Evolutionary conservation across 2,888 invertebrate species (phyloP).

Genomic region (Iphiclides podalirius): DNA sequence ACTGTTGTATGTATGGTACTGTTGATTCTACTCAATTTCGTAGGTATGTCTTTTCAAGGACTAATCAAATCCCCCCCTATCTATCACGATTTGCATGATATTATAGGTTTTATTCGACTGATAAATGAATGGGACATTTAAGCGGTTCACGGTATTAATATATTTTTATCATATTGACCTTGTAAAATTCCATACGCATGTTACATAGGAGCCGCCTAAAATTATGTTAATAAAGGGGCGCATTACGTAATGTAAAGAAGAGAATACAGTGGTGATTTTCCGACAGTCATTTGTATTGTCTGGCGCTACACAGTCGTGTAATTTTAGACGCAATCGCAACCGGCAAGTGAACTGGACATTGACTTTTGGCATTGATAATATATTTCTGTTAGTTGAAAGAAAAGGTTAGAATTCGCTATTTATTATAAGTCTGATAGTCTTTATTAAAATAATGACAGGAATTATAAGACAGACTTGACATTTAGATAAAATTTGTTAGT

Average conservation of each 20-base stretch:
- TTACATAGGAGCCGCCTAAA: constrained; percentile 2
- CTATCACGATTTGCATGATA: no score
- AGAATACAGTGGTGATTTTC: constrained; percentile 40
- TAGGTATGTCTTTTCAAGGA: no score
- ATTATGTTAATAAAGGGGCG: constrained; percentile 18
- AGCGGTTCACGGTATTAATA: no score
- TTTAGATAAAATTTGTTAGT: neutral
- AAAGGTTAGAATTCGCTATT: constrained; percentile 10
- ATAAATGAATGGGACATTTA: no score
- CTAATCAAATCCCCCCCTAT: no score
- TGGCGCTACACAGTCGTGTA: constrained; percentile 40
- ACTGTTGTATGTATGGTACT: no score
- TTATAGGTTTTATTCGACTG: no score
- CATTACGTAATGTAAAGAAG: constrained; percentile 26
- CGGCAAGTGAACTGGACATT: constrained; percentile 23
- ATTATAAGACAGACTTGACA: neutral
- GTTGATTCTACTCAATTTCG: no score
- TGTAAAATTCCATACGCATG: constrained; percentile 16
- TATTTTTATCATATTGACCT: neutral
- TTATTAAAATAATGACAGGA: neutral
- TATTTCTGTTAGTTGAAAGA: constrained; percentile 24
- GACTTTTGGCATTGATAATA: constrained; percentile 22
- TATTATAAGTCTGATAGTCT: neutral
- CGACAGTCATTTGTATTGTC: constrained; percentile 27
- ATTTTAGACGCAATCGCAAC: constrained; percentile 43